Percentiles rank a stretch among this genome's conserved stretches.
These are phyloP conservation scores for Conus canariensis DNA, from an alignment of 2,888 invertebrate genomes.

Conservation along the genomic window DNA sequence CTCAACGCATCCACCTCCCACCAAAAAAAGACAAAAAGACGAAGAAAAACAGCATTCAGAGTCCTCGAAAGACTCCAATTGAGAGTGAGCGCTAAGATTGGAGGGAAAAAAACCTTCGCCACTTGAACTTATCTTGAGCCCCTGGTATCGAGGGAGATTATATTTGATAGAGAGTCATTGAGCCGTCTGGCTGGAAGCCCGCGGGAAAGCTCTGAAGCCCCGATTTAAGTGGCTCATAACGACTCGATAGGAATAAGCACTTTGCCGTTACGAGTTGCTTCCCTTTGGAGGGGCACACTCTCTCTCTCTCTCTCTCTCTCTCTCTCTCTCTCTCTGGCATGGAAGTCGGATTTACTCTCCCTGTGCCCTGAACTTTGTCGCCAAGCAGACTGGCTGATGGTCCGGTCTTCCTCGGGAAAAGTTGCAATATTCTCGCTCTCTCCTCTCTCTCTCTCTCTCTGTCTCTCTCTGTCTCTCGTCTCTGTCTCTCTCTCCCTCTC, in stretches of 20 bases:
- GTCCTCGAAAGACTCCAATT: too few species aligned
- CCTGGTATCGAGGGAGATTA: background rate
- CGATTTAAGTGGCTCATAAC: background rate
- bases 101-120: background rate
- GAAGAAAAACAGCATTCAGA: too few species aligned
- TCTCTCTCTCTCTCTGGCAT: background rate
- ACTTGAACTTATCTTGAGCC: background rate
- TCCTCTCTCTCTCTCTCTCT: too few species aligned
- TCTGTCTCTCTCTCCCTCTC: background rate
- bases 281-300: background rate
- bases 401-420: background rate
- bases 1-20: too few species aligned
- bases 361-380: too few species aligned
- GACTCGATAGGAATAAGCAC: background rate
- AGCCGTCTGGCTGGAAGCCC: background rate
- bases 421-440: background rate
- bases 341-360: background rate
- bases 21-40: too few species aligned
- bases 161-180: background rate
- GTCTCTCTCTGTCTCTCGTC: background rate
- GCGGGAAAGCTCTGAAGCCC: background rate
- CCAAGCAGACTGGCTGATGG: background rate
- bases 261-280: background rate
- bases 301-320: too few species aligned
- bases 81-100: too few species aligned